Percentiles rank a stretch among this genome's conserved stretches.
phyloP scores from a whole-genome alignment of 2,113 vertebrate species.

The Carettochelys insculpta region DNA sequence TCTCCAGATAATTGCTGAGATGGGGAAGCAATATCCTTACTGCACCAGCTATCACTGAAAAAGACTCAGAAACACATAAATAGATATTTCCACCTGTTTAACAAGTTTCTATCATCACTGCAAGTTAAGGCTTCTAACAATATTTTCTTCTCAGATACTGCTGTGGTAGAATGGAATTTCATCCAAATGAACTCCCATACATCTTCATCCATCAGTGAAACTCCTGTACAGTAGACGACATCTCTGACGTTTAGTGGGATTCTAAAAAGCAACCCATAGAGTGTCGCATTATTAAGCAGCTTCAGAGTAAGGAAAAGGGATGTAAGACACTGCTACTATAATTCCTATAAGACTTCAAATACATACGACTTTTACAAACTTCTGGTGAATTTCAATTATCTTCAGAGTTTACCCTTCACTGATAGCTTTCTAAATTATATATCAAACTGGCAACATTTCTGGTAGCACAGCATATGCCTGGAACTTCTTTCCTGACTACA shows the following conservation, averaged over 20 bases:
- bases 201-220: conserved; percentile 96
- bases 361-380: not conserved
- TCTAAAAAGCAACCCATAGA: conserved; percentile 75
- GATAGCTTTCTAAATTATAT: not conserved
- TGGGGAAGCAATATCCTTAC: not conserved
- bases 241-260: conserved; percentile 96
- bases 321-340: not conserved
- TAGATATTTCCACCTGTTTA: conserved; percentile 83
- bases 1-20: not conserved
- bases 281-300: conserved; percentile 36
- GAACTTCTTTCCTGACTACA: not conserved
- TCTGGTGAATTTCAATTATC: not conserved
- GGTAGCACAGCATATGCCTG: not conserved
- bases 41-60: not conserved
- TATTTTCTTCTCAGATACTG: conserved; percentile 96
- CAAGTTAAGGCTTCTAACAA: conserved; percentile 96
- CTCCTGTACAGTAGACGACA: conserved; percentile 97
- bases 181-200: conserved; percentile 99
- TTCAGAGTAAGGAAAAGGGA: not conserved
- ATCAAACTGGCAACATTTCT: not conserved
- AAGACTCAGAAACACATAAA: not conserved
- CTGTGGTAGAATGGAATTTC: conserved; percentile 95
- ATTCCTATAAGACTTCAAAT: not conserved
- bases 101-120: conserved; percentile 92
- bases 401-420: not conserved